A percentile compares a stretch with the other conserved stretches of the same genome.
These are phyloP conservation scores for Pogonocherus hispidulus DNA, from an alignment of 2,888 invertebrate species.

Conservation along the genomic window DNA sequence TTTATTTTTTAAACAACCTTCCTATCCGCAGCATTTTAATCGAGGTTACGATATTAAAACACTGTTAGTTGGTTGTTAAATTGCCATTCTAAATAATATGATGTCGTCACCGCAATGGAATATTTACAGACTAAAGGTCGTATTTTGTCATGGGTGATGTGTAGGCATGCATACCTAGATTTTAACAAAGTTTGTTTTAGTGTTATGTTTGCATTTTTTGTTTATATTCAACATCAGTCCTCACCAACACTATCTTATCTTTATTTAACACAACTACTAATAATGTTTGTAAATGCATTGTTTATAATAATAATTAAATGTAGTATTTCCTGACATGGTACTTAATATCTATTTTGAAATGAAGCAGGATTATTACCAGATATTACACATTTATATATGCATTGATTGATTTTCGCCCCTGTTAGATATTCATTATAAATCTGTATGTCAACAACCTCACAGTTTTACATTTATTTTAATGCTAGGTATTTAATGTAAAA, in stretches of 20 bases:
- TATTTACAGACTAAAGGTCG: slow-evolving; percentile 18
- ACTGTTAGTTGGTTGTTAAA: not conserved
- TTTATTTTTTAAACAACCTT: not conserved
- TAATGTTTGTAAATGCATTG: not conserved
- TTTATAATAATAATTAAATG: too few species aligned
- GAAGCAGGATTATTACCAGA: too few species aligned
- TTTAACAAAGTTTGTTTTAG: not conserved
- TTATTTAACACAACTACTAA: too few species aligned
- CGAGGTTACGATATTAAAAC: not conserved
- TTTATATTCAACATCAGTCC: not conserved
- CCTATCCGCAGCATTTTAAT: not conserved
- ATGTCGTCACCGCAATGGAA: not conserved
- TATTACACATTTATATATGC: too few species aligned
- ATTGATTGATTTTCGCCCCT: too few species aligned
- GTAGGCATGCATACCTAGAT: not conserved
- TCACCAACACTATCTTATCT: not conserved
- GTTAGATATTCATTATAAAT: too few species aligned
- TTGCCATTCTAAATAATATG: not conserved
- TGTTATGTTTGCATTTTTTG: not conserved
- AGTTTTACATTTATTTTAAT: too few species aligned
- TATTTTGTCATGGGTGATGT: slow-evolving; percentile 3
- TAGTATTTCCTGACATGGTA: too few species aligned
- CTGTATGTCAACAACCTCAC: too few species aligned
- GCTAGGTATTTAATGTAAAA: too few species aligned
- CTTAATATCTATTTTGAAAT: too few species aligned